Evolutionary conservation across 1,140 invertebrate genomes (phyloP).

Genomic region (Archivesica marissinica): DNA sequence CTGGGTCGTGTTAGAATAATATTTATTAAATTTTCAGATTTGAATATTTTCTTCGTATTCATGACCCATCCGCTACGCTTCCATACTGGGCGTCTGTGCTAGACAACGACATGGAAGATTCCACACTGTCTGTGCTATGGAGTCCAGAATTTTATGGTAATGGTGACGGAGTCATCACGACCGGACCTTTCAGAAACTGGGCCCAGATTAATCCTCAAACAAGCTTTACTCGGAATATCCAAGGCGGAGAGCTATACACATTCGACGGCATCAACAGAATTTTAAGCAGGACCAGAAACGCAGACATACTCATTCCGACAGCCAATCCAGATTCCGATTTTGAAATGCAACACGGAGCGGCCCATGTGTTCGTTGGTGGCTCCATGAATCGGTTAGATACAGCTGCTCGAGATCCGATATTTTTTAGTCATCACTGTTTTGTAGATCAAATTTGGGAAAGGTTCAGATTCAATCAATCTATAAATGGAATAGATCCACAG

Average conservation of each 20-base stretch:
- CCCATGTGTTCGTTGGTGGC: constrained; percentile 75
- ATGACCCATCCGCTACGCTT: constrained; percentile 62
- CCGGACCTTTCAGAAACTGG: constrained; percentile 77
- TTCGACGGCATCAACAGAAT: constrained; percentile 54
- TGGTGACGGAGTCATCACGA: constrained; percentile 79
- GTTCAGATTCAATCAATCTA: constrained; percentile 71
- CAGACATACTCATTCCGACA: constrained; percentile 62
- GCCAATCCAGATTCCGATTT: constrained; percentile 64
- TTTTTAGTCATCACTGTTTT: constrained; percentile 83
- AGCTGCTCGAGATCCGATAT: constrained; percentile 81
- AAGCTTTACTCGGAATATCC: constrained; percentile 47
- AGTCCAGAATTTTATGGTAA: constrained; percentile 78
- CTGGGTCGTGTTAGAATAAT: too few relatives aligned
- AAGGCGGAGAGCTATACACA: constrained; percentile 48
- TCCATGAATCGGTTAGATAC: constrained; percentile 73
- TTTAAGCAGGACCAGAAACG: constrained; percentile 49
- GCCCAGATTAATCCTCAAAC: not conserved
- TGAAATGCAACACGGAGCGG: constrained; percentile 73
- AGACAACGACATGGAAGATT: constrained; percentile 74
- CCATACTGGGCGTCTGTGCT: constrained; percentile 82
- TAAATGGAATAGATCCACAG: constrained; percentile 60
- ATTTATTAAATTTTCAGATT: constrained; percentile 41
- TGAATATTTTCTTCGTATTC: constrained; percentile 34
- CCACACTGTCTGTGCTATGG: constrained; percentile 80
- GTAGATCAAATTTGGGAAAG: constrained; percentile 81